Percentiles rank a stretch among this genome's conserved stretches.
Conservation (phyloP, 2,797 vertebrate genomes). For the Geotrypetes seraphini region DNA sequence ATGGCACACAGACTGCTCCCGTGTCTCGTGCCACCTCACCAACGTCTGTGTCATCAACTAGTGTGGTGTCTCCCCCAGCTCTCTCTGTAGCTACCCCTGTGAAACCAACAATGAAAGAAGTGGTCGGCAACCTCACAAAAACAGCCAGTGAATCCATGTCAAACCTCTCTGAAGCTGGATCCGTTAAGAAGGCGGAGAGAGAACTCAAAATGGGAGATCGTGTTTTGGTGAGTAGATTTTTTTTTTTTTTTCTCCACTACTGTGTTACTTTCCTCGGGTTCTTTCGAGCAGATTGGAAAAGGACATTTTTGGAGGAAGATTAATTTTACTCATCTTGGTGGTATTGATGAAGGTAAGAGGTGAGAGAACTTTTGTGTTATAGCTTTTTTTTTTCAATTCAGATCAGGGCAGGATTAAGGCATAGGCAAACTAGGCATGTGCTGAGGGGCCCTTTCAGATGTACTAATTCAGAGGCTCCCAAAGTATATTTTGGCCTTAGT, state of each 20-base stretch:
- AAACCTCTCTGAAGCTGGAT: conserved; percentile 89
- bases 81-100: conserved; percentile 33
- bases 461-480: too few species aligned
- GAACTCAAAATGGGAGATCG: conserved; percentile 91
- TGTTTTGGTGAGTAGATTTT: conserved; percentile 72
- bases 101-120: conserved; percentile 45
- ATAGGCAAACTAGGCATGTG: too few species aligned
- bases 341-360: neutral
- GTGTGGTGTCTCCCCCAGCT: conserved; percentile 35
- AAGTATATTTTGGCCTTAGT: too few species aligned
- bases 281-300: too few species aligned
- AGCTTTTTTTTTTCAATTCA: too few species aligned
- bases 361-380: neutral
- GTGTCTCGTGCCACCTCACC: conserved; percentile 71
- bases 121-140: conserved; percentile 72
- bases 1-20: conserved; percentile 65
- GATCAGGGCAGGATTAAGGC: too few species aligned
- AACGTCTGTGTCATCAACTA: conserved; percentile 47
- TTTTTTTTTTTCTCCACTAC: neutral
- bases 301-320: accelerated
- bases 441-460: too few species aligned
- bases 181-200: conserved; percentile 87
- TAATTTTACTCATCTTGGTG: too few species aligned
- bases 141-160: conserved; percentile 86
- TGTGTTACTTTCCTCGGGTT: too few species aligned